Percentiles rank a stretch among this genome's conserved stretches.
Evolutionary conservation across 92 coral and sea anemone species (phyloP).

Genomic region (Ricordea florida): DNA sequence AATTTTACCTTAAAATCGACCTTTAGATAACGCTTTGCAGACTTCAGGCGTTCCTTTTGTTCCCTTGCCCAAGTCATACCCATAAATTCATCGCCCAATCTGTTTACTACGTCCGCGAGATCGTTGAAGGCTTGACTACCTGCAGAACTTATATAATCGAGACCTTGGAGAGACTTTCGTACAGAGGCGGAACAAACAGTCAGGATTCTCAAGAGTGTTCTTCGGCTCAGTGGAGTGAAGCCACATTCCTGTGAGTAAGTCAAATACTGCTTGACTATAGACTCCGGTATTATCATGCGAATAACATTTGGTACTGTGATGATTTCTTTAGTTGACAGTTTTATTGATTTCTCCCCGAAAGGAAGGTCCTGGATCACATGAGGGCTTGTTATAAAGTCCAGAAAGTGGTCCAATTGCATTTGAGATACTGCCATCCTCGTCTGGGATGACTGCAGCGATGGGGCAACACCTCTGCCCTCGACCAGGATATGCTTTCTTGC

Average conservation of each 20-base stretch:
- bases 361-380: slow-evolving; percentile 65
- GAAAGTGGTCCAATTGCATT: slow-evolving; percentile 49
- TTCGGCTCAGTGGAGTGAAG: slow-evolving; percentile 47
- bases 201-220: no score
- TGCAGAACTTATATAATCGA: neutral
- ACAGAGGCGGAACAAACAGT: no score
- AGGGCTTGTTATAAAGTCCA: slow-evolving; percentile 52
- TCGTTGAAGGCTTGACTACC: slow-evolving; percentile 44
- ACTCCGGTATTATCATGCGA: slow-evolving; percentile 42
- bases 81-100: slow-evolving; percentile 21
- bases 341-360: slow-evolving; percentile 46
- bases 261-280: slow-evolving; percentile 51
- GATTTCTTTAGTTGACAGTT: slow-evolving; percentile 51
- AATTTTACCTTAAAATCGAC: slow-evolving; percentile 33
- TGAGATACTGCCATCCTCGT: slow-evolving; percentile 45
- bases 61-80: slow-evolving; percentile 44
- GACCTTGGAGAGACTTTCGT: no score
- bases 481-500: slow-evolving; percentile 48
- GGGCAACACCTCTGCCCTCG: slow-evolving; percentile 47
- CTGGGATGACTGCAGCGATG: slow-evolving; percentile 20
- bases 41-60: slow-evolving; percentile 16
- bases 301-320: slow-evolving; percentile 59
- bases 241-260: slow-evolving; percentile 36
- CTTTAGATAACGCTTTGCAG: slow-evolving; percentile 24
- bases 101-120: neutral